These are phyloP conservation scores for Pogonognathellus flavescens DNA, from an alignment of 1,140 invertebrate species.

Conservation along the genomic window DNA sequence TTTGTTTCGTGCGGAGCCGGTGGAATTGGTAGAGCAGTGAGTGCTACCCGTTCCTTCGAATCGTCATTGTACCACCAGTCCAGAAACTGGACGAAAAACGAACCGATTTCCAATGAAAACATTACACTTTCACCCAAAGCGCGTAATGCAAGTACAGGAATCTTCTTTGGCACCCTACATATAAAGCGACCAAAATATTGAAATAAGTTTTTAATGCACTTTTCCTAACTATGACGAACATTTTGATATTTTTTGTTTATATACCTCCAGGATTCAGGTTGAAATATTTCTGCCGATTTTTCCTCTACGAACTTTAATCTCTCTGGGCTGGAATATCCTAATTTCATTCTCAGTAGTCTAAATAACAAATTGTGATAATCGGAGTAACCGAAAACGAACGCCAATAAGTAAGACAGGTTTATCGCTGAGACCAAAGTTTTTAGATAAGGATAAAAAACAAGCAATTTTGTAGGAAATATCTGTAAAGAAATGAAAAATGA, in stretches of 20 bases:
- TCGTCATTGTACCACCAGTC: slow-evolving; percentile 60
- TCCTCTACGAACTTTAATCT: slow-evolving; percentile 37
- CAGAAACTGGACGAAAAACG: slow-evolving; percentile 63
- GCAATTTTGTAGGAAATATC: slow-evolving; percentile 2
- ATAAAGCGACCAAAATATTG: not conserved
- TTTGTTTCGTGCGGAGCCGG: slow-evolving; percentile 29
- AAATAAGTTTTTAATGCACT: not conserved
- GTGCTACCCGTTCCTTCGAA: slow-evolving; percentile 9
- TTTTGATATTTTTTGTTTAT: not conserved
- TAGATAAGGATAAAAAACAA: not conserved
- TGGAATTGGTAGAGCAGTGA: slow-evolving; percentile 54
- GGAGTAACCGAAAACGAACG: slow-evolving; percentile 50
- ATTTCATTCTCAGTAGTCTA: slow-evolving; percentile 48
- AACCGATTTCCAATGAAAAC: slow-evolving; percentile 57
- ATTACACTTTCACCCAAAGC: slow-evolving; percentile 58
- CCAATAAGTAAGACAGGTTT: not conserved
- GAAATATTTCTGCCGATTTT: slow-evolving; percentile 52
- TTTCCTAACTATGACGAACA: not conserved
- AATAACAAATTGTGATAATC: slow-evolving; percentile 53
- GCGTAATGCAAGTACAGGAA: slow-evolving; percentile 37
- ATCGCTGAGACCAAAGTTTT: not conserved
- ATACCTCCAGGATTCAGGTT: slow-evolving; percentile 33
- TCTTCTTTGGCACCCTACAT: slow-evolving; percentile 6
- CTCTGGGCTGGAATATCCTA: slow-evolving; percentile 51
- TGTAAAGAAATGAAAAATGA: not conserved